Percentiles rank a stretch among this genome's conserved stretches.
These are phyloP conservation scores for Pollenia labialis DNA, from an alignment of 2,888 invertebrate genomes.

Conservation along the genomic window DNA sequence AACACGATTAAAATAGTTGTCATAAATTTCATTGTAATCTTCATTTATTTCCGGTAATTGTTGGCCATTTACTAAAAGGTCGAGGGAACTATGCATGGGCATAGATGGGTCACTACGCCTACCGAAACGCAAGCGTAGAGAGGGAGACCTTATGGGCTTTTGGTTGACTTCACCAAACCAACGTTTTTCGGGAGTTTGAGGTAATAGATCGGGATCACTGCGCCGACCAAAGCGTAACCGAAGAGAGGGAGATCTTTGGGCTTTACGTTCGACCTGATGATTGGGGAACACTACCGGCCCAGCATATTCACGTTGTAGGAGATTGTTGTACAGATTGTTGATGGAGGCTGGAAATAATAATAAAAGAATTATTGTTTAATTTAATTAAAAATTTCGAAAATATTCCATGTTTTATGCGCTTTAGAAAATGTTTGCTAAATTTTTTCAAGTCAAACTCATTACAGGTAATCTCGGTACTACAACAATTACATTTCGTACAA, in stretches of 20 bases:
- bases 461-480: too few species aligned
- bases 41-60: constrained; percentile 40
- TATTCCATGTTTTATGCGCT: neutral
- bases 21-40: constrained; percentile 65
- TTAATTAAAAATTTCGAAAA: too few species aligned
- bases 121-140: constrained; percentile 91
- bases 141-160: constrained; percentile 90
- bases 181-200: constrained; percentile 80
- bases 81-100: constrained; percentile 78
- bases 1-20: constrained; percentile 75
- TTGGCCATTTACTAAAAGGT: constrained; percentile 76
- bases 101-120: constrained; percentile 89
- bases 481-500: too few species aligned
- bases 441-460: too few species aligned
- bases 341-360: constrained; percentile 77
- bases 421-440: neutral
- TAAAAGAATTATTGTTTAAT: neutral
- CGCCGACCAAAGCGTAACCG: constrained; percentile 91
- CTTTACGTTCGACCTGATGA: constrained; percentile 90
- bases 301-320: constrained; percentile 83
- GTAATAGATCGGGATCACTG: constrained; percentile 87
- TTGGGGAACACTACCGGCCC: constrained; percentile 85
- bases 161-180: constrained; percentile 87
- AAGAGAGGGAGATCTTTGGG: constrained; percentile 90
- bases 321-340: constrained; percentile 82